Evolutionary conservation across 1,140 invertebrate species (phyloP).

Genomic region (Eriocheir sinensis): DNA sequence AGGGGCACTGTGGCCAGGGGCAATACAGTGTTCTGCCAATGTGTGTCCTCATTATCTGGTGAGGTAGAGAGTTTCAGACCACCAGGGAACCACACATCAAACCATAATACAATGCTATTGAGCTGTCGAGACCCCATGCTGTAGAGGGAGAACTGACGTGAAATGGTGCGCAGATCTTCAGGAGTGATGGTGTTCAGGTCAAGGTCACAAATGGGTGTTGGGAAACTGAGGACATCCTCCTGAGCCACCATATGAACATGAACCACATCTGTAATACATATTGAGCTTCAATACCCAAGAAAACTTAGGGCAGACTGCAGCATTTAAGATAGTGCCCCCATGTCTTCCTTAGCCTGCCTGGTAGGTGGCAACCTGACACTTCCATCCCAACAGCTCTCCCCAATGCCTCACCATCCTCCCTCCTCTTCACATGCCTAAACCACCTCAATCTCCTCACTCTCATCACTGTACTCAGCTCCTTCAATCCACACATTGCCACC

Average conservation of each 20-base stretch:
- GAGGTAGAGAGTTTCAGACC: constrained; percentile 80
- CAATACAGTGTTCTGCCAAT: constrained; percentile 79
- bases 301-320: not conserved
- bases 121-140: constrained; percentile 75
- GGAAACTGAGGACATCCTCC: constrained; percentile 78
- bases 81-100: constrained; percentile 80
- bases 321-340: no score
- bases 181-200: constrained; percentile 75
- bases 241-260: constrained; percentile 86
- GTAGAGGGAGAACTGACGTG: constrained; percentile 52
- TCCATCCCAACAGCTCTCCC: no score
- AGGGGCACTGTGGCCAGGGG: constrained; percentile 70
- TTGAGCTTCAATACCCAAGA: constrained; percentile 88
- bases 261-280: constrained; percentile 93
- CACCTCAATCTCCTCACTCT: no score
- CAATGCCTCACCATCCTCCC: not conserved
- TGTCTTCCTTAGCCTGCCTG: no score
- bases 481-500: no score
- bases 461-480: no score
- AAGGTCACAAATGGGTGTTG: constrained; percentile 78
- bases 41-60: constrained; percentile 79
- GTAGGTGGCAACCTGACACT: no score
- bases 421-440: no score
- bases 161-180: constrained; percentile 65
- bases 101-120: constrained; percentile 80